Conservation (phyloP, 1,140 invertebrate genomes). For the Lepidurus arcticus region DNA sequence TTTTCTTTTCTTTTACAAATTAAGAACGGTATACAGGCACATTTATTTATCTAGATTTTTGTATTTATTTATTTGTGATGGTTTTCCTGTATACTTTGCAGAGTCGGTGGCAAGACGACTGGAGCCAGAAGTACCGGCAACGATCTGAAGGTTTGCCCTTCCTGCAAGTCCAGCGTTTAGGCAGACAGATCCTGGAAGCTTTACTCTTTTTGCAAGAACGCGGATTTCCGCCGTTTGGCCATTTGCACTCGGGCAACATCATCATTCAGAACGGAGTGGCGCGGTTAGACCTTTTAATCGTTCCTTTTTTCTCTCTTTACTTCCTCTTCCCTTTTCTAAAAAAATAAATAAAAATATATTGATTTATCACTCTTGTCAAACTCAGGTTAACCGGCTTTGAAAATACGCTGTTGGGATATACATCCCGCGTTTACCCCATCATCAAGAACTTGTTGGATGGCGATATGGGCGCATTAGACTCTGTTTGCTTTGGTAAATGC, state of each 20-base stretch:
- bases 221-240: constrained; percentile 76
- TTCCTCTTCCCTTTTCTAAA: neutral
- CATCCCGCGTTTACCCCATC: constrained; percentile 57
- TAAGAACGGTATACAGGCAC: neutral
- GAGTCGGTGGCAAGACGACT: constrained; percentile 63
- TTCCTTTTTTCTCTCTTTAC: neutral
- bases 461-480: constrained; percentile 59
- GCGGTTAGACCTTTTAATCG: constrained; percentile 42
- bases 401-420: constrained; percentile 72
- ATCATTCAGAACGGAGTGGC: constrained; percentile 85
- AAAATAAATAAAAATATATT: constrained; percentile 25
- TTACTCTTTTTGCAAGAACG: constrained; percentile 77
- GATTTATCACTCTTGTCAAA: neutral
- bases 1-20: neutral
- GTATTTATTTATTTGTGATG: constrained; percentile 1
- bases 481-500: constrained; percentile 64
- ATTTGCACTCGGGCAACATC: constrained; percentile 84
- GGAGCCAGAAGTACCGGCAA: constrained; percentile 61
- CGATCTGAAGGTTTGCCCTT: constrained; percentile 61
- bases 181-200: constrained; percentile 80
- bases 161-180: constrained; percentile 74
- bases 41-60: neutral
- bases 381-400: constrained; percentile 69
- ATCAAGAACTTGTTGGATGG: constrained; percentile 51
- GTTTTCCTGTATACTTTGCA: constrained; percentile 38